phyloP scores from a whole-genome alignment of 2,888 invertebrate species.

The Scaptomyza cyrtandrae region DNA sequence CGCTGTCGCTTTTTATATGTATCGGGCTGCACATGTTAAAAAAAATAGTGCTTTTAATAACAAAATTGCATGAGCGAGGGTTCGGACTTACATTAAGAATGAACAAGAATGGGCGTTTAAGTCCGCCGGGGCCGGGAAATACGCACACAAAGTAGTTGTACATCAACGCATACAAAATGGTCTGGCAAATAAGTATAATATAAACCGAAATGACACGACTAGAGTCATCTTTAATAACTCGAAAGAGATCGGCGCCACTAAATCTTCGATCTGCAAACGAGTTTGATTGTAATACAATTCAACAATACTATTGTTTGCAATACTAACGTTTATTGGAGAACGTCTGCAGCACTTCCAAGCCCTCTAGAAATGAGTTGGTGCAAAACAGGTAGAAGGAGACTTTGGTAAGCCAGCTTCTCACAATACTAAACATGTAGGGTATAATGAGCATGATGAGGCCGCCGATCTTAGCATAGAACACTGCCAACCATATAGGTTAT shows the following conservation, averaged over 20 bases:
- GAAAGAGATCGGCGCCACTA: slow-evolving; percentile 62
- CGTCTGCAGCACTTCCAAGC: slow-evolving; percentile 79
- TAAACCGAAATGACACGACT: slow-evolving; percentile 72
- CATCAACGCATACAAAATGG: slow-evolving; percentile 73
- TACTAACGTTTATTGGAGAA: slow-evolving; percentile 83
- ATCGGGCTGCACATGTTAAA: slow-evolving; percentile 43
- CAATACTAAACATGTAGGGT: slow-evolving; percentile 78
- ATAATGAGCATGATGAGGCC: slow-evolving; percentile 80
- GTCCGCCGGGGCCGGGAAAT: slow-evolving; percentile 89
- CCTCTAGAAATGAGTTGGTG: slow-evolving; percentile 82
- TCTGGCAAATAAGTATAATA: slow-evolving; percentile 70
- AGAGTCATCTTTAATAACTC: slow-evolving; percentile 72
- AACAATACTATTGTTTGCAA: neutral
- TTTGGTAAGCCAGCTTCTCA: slow-evolving; percentile 65
- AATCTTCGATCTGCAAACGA: slow-evolving; percentile 73
- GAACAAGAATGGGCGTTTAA: slow-evolving; percentile 88
- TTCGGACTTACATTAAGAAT: slow-evolving; percentile 85
- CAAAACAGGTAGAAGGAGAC: slow-evolving; percentile 69
- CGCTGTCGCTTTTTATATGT: slow-evolving; percentile 80
- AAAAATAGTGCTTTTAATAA: neutral
- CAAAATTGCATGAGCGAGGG: neutral
- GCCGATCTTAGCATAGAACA: slow-evolving; percentile 83
- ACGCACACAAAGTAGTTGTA: slow-evolving; percentile 82
- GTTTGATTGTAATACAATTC: slow-evolving; percentile 14
- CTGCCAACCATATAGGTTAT: slow-evolving; percentile 57